phyloP scores from a whole-genome alignment of 2,888 invertebrate genomes.

The Chaitophorus viminalis region DNA sequence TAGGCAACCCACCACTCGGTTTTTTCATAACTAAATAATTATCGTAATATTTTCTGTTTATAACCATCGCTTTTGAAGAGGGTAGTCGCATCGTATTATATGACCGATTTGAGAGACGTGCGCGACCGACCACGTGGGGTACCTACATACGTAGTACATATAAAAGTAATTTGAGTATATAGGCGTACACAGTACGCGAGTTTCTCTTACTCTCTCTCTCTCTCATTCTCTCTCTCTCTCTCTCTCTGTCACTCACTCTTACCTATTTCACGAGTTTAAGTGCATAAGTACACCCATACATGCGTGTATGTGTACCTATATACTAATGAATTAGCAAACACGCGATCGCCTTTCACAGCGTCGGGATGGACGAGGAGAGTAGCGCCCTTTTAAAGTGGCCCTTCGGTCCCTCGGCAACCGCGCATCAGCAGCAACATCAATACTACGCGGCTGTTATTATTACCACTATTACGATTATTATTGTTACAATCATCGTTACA shows the following conservation, averaged over 20 bases:
- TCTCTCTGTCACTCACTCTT: too few relatives aligned
- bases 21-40: too few relatives aligned
- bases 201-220: too few relatives aligned
- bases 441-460: slow-evolving; percentile 8
- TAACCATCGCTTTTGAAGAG: too few relatives aligned
- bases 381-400: slow-evolving; percentile 56
- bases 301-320: not conserved
- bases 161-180: too few relatives aligned
- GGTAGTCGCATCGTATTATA: too few relatives aligned
- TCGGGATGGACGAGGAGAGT: not conserved
- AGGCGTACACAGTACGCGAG: too few relatives aligned
- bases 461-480: not conserved
- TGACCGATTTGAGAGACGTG: not conserved
- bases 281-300: not conserved
- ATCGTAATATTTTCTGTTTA: too few relatives aligned
- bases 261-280: not conserved
- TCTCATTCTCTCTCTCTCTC: too few relatives aligned
- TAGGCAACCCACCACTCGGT: too few relatives aligned
- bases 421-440: too few relatives aligned
- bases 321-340: slow-evolving; percentile 61
- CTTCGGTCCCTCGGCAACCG: not conserved
- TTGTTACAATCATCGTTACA: slow-evolving; percentile 24
- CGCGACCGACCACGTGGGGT: not conserved
- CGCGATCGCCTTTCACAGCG: slow-evolving; percentile 10
- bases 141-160: not conserved